Conservation (phyloP, 1,140 invertebrate genomes). For the Pseudoatta argentina region DNA sequence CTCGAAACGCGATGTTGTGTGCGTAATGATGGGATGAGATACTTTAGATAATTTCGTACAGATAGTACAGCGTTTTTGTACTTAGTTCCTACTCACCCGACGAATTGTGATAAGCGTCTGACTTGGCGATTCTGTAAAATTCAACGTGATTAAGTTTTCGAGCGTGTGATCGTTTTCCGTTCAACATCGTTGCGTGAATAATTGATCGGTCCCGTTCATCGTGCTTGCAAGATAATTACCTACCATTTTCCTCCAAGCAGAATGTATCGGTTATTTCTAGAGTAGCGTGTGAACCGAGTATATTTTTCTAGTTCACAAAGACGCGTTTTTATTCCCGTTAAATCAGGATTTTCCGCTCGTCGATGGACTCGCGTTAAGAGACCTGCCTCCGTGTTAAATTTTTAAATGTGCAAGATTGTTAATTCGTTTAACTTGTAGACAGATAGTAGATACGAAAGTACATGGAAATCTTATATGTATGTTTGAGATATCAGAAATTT, state of each 20-base stretch:
- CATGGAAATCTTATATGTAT: slow-evolving; percentile 6
- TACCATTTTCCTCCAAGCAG: slow-evolving; percentile 16
- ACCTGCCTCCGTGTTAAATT: slow-evolving; percentile 40
- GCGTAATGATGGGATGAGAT: slow-evolving; percentile 5
- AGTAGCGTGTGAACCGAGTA: slow-evolving; percentile 11
- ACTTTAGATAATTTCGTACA: slow-evolving; percentile 55
- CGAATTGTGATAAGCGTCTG: slow-evolving; percentile 49
- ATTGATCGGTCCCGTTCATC: not conserved
- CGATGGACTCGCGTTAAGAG: not conserved
- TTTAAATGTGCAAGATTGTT: slow-evolving; percentile 49
- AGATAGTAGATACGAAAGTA: slow-evolving; percentile 1
- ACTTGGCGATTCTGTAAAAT: slow-evolving; percentile 27
- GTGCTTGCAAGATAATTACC: not conserved
- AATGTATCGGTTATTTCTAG: slow-evolving; percentile 16
- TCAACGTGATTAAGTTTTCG: slow-evolving; percentile 26
- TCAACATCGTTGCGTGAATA: not conserved
- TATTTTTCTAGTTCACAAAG: slow-evolving; percentile 46
- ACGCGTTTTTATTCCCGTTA: slow-evolving; percentile 30
- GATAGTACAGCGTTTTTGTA: slow-evolving; percentile 33
- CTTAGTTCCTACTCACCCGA: slow-evolving; percentile 49
- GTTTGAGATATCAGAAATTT: slow-evolving; percentile 42
- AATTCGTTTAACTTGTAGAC: slow-evolving; percentile 9
- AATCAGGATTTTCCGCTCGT: slow-evolving; percentile 19
- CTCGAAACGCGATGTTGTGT: slow-evolving; percentile 33
- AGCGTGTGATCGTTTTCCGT: not conserved